Conservation (phyloP, 2,797 vertebrate species). For the Leucoraja ocellata region DNA sequence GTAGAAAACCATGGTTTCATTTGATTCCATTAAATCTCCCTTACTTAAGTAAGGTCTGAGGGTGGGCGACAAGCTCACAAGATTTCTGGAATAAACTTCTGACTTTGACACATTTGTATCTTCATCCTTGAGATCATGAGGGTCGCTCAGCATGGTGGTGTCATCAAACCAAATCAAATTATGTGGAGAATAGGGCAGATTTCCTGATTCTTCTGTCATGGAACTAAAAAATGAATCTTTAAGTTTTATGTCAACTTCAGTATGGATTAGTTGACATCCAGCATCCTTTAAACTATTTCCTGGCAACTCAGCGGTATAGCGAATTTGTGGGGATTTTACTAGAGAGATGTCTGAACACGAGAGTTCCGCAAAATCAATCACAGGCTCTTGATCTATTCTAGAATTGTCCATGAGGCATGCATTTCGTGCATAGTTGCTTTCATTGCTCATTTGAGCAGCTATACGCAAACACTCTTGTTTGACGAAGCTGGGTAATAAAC, state of each 20-base stretch:
- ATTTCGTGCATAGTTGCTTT: neutral
- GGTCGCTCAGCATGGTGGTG: neutral
- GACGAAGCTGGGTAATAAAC: no score
- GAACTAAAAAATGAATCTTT: neutral
- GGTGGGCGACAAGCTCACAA: neutral
- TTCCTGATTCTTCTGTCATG: neutral
- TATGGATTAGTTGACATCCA: neutral
- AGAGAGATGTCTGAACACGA: neutral
- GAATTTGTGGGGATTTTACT: neutral
- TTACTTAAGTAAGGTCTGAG: no score
- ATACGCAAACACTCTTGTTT: neutral
- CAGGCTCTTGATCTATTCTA: neutral
- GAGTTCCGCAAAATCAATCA: neutral
- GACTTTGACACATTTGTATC: neutral
- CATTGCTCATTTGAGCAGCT: neutral
- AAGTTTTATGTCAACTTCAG: neutral
- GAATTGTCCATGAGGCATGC: neutral
- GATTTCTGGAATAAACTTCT: neutral
- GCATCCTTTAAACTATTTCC: neutral
- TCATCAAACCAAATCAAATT: neutral
- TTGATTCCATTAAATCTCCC: neutral
- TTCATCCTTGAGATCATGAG: neutral
- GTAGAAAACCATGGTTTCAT: neutral
- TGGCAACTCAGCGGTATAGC: neutral
- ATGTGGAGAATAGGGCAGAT: neutral